These are phyloP conservation scores for Venustaconcha ellipsiformis DNA, from an alignment of 1,140 invertebrate genomes.

Conservation along the genomic window DNA sequence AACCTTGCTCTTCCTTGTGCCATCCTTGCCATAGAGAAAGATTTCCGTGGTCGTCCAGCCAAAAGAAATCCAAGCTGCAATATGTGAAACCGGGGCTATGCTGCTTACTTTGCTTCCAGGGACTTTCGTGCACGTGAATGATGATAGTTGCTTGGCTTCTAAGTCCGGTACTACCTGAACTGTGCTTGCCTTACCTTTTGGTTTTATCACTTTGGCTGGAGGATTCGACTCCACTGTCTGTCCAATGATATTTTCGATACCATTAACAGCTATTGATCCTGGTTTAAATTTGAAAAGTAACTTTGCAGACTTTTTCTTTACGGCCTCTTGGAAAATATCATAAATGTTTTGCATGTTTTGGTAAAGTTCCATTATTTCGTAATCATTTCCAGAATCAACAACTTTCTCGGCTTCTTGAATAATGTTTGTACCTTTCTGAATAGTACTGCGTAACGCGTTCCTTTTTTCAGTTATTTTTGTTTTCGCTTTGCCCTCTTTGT, in stretches of 20 bases:
- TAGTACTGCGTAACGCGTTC: slow-evolving; percentile 6
- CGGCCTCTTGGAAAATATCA: slow-evolving; percentile 16
- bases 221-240: slow-evolving; percentile 2
- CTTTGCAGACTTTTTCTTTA: slow-evolving; percentile 1
- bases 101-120: slow-evolving; percentile 28
- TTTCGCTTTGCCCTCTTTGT: slow-evolving; percentile 14
- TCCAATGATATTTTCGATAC: slow-evolving; percentile 6
- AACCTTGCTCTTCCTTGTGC: slow-evolving; percentile 12
- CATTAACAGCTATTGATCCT: slow-evolving; percentile 1
- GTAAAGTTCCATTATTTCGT: slow-evolving; percentile 27
- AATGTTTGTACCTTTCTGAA: slow-evolving; percentile 15
- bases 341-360: slow-evolving; percentile 12
- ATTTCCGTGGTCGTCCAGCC: slow-evolving; percentile 32
- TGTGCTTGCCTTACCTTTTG: not conserved
- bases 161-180: slow-evolving; percentile 24
- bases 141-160: slow-evolving; percentile 10
- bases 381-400: slow-evolving; percentile 14
- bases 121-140: slow-evolving; percentile 23
- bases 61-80: slow-evolving; percentile 28
- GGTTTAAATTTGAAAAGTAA: not conserved
- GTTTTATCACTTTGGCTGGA: not conserved
- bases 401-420: slow-evolving; percentile 17
- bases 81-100: slow-evolving; percentile 25
- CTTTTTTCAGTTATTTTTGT: slow-evolving; percentile 8
- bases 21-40: slow-evolving; percentile 30